Base-by-base conservation (phyloP, 2,888 invertebrate species). In the Cistogaster globosa region DNA sequence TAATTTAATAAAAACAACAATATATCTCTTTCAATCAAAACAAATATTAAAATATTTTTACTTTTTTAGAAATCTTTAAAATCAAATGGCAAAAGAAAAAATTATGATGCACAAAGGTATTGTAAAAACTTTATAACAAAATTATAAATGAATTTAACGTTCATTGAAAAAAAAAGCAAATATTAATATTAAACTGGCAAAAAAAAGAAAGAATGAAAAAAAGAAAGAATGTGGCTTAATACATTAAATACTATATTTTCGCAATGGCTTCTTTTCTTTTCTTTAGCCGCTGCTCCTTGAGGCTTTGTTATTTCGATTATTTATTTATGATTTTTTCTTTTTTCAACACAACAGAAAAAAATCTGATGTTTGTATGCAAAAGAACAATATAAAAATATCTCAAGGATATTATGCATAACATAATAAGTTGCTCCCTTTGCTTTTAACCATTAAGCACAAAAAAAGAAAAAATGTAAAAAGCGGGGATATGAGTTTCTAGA, bases 71-170 rank as follows among this genome's bases (percentile, higher is more conserved):
- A 51, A 53, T 57, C 32, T 22, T 63, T 58, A 32, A 62, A 68
- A 74, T 18, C 12, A 63, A 57, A 63, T 71, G 69, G 51, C 88
- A 88, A 71, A 91, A 90, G 89, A 67, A 67, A 36, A 36, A 20
- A 91, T 91, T 91, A 91, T 89, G 90, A 91, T 91, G 91, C 91
- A 91, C 91, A 91, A 91, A 91, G 91, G 91, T 91, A 91, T 91
- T 89, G 91, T 91, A 90, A 91, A 91, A 87, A 86, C 74, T 45
- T 65, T 83, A 22, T 57, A 62, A 4, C 22, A 80, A 84, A 60
- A 76, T 80, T 80, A 71, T 68, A 71, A 76, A 84, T 69, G 74
- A 84, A 85, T 75, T 77, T 69, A 69, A 60, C 71, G 67, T 63
- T 58, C 38, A 62, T 55, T 75, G 76, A 57, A 18, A 53, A 14